A percentile compares a stretch with the other conserved stretches of the same genome.
Conservation (phyloP, 2,797 vertebrate genomes). For the Sebastolobus altivelis region DNA sequence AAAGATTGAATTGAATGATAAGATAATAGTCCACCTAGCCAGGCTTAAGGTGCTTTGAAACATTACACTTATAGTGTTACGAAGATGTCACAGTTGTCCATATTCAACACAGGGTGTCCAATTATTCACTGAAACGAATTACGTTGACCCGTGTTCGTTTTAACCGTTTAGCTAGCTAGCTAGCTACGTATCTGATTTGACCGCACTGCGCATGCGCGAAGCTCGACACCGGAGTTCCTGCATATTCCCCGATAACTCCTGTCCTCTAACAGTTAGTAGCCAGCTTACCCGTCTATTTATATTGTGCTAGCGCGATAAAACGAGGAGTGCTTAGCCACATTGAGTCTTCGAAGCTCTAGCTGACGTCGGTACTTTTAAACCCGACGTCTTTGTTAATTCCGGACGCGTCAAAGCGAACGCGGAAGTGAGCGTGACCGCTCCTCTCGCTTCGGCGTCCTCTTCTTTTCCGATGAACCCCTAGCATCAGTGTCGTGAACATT, state of each 20-base stretch:
- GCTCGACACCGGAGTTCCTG: rapidly evolving
- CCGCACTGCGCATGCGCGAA: constrained; percentile 5
- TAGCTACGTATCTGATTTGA: background rate
- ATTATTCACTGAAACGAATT: too few species aligned
- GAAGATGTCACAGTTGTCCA: rapidly evolving
- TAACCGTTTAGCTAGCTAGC: background rate
- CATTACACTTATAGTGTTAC: rapidly evolving
- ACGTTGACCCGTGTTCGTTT: background rate
- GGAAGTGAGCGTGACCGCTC: constrained; percentile 11
- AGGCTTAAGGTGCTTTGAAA: background rate
- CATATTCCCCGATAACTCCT: background rate
- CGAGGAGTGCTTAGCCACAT: rapidly evolving
- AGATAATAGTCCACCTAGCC: background rate
- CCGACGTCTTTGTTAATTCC: background rate
- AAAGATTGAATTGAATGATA: constrained; percentile 34
- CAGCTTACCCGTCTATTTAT: background rate
- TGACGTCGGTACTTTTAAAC: background rate
- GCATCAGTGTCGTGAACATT: constrained; percentile 64
- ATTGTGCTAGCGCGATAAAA: background rate
- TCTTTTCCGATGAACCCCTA: constrained; percentile 46
- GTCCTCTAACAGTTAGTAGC: too few species aligned
- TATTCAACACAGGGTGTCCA: rapidly evolving
- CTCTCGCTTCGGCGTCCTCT: constrained; percentile 23
- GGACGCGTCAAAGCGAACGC: constrained; percentile 26
- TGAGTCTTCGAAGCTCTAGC: rapidly evolving